phyloP scores from a whole-genome alignment of 2,113 vertebrate genomes.

The Camelus bactrianus region DNA sequence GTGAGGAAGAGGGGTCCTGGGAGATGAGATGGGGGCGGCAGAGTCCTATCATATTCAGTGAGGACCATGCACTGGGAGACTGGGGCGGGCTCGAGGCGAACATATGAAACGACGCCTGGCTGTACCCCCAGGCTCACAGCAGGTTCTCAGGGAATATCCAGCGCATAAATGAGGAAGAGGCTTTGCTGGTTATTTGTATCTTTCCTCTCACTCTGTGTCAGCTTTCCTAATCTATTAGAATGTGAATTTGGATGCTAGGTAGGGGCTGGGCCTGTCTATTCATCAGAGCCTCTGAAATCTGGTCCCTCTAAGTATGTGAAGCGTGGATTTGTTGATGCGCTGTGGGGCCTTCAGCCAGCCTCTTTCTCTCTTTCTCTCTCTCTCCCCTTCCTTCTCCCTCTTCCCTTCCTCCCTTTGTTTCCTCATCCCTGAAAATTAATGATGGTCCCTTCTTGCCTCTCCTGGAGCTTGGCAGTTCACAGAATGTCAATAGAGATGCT shows the following conservation, averaged over 20 bases:
- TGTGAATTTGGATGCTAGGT: no score
- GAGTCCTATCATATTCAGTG: accelerated
- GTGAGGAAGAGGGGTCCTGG: not conserved
- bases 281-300: not conserved
- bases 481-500: accelerated
- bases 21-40: accelerated
- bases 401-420: not conserved
- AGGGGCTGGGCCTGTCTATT: not conserved
- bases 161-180: accelerated
- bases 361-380: not conserved
- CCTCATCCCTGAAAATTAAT: not conserved
- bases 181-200: accelerated
- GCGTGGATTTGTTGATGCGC: accelerated
- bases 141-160: not conserved
- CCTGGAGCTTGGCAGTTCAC: not conserved
- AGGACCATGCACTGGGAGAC: accelerated
- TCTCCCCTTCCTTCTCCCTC: not conserved
- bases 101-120: accelerated
- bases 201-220: accelerated
- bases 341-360: not conserved
- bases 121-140: accelerated
- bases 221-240: not conserved
- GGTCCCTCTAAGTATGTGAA: not conserved
- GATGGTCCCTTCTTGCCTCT: accelerated
- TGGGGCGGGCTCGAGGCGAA: accelerated